These are phyloP conservation scores for Carassius auratus DNA, from an alignment of 2,113 vertebrate genomes.

Conservation along the genomic window DNA sequence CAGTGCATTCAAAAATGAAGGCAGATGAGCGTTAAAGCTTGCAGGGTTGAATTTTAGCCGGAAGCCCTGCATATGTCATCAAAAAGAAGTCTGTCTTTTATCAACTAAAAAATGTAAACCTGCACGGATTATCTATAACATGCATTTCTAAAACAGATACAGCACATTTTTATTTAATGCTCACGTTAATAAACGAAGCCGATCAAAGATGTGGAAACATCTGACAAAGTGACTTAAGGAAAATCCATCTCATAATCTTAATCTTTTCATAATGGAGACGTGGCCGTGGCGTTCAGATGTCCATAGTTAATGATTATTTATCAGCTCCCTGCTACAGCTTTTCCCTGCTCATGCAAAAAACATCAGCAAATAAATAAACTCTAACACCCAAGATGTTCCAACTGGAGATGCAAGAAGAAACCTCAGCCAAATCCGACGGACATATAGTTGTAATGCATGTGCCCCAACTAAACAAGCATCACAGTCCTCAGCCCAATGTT, in stretches of 20 bases:
- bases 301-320: slow-evolving; percentile 35
- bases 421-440: background rate
- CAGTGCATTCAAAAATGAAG: background rate
- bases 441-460: background rate
- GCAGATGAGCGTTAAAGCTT: background rate
- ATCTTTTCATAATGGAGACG: background rate
- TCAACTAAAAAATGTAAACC: background rate
- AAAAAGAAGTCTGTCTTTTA: background rate
- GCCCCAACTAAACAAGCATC: background rate
- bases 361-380: background rate
- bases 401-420: background rate
- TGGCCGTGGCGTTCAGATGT: background rate
- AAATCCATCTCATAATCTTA: background rate
- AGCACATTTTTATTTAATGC: background rate
- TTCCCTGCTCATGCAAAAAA: background rate
- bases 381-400: background rate
- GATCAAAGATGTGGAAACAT: background rate
- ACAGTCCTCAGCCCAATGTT: background rate
- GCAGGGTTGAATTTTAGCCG: background rate
- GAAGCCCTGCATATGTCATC: background rate
- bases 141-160: background rate
- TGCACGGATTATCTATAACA: background rate
- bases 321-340: background rate
- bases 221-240: background rate
- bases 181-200: background rate